phyloP scores from a whole-genome alignment of 2,797 vertebrate species.

The Alauda arvensis region DNA sequence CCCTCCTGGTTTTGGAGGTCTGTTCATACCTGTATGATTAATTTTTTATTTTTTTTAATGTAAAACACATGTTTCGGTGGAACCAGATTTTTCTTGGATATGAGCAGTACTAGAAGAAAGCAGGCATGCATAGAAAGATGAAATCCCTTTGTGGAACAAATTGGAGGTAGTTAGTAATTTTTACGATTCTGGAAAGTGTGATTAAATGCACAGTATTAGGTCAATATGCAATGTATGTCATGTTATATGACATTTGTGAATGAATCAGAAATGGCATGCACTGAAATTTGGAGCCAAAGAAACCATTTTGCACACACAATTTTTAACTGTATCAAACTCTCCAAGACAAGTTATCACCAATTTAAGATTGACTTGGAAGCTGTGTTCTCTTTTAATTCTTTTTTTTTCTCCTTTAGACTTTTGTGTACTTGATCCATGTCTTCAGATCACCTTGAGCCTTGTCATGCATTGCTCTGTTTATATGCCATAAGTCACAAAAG shows the following conservation, averaged over 20 bases:
- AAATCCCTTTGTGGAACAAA: neutral
- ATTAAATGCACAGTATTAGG: neutral
- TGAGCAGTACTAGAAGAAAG: neutral
- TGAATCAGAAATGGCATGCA: rapidly evolving
- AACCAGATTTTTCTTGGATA: neutral
- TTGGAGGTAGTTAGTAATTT: neutral
- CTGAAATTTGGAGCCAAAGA: neutral
- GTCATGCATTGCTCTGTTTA: neutral
- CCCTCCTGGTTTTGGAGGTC: neutral
- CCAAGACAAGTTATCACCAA: neutral
- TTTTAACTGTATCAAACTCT: neutral
- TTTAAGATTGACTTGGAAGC: neutral
- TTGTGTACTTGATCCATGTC: neutral
- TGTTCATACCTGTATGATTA: neutral
- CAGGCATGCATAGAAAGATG: neutral
- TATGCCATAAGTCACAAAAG: neutral
- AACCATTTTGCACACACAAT: neutral
- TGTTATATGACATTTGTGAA: neutral
- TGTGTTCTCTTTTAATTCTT: neutral
- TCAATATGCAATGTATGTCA: neutral
- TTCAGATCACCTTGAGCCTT: neutral
- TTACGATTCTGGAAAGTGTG: neutral
- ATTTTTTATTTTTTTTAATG: neutral
- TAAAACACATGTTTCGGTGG: neutral
- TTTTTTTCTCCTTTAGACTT: neutral